Conservation (phyloP, 2,113 vertebrate species). For the Choloepus hoffmanni region DNA sequence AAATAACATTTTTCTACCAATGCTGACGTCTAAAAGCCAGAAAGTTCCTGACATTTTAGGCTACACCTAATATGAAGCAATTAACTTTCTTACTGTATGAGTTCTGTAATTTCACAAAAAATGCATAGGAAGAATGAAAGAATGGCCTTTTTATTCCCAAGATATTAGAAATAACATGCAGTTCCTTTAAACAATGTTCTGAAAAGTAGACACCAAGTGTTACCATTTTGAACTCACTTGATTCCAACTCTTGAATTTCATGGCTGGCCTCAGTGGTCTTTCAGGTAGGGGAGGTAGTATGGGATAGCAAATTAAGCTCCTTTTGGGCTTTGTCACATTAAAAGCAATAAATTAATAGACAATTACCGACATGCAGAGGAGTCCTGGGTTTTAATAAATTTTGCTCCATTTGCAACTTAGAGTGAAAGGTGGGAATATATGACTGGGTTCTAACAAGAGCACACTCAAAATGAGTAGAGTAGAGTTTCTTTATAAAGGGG, state of each 20-base stretch:
- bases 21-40: not conserved
- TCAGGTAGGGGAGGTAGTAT: not conserved
- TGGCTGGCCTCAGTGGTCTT: not conserved
- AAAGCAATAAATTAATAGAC: not conserved
- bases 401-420: conserved; percentile 37
- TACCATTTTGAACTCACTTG: not conserved
- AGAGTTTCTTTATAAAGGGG: not conserved
- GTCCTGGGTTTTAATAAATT: conserved; percentile 8
- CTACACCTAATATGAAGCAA: not conserved
- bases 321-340: not conserved
- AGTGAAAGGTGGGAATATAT: not conserved
- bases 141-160: not conserved
- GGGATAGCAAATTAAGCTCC: not conserved
- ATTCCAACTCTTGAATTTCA: not conserved
- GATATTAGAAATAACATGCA: not conserved
- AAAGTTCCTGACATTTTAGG: conserved; percentile 38
- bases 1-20: conserved; percentile 11
- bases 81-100: conserved; percentile 8
- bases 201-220: not conserved
- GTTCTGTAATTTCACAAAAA: conserved; percentile 29
- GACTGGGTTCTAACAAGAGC: not conserved
- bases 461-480: not conserved
- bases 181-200: conserved; percentile 23
- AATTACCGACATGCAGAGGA: not conserved
- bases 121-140: not conserved